phyloP scores from a whole-genome alignment of 2,888 invertebrate genomes.

The Perdita meconis region DNA sequence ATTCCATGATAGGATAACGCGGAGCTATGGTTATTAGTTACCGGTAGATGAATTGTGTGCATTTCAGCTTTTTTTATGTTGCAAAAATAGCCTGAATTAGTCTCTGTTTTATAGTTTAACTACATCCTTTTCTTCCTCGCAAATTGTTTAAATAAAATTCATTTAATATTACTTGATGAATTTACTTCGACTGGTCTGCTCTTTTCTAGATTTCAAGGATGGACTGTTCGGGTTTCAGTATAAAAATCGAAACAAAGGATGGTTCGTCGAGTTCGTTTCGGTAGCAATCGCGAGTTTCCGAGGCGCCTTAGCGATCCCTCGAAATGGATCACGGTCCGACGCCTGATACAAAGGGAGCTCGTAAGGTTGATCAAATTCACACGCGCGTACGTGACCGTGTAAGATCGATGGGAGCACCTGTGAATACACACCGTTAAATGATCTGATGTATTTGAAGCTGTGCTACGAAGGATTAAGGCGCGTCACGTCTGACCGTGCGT shows the following conservation, averaged over 20 bases:
- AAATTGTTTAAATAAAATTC: too few species aligned
- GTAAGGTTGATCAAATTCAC: slow-evolving; percentile 53
- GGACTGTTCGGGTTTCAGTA: neutral
- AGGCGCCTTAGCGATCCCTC: slow-evolving; percentile 31
- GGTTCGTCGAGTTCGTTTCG: neutral
- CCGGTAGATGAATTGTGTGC: too few species aligned
- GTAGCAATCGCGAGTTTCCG: slow-evolving; percentile 47
- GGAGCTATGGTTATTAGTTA: too few species aligned
- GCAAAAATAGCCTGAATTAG: too few species aligned
- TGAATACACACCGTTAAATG: slow-evolving; percentile 41
- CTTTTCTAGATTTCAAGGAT: neutral
- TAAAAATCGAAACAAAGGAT: neutral
- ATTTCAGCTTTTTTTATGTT: too few species aligned
- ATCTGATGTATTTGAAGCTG: slow-evolving; percentile 46
- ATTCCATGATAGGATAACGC: too few species aligned
- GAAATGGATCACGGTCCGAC: slow-evolving; percentile 43
- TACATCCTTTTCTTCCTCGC: too few species aligned
- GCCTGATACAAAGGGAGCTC: slow-evolving; percentile 38
- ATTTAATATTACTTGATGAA: too few species aligned
- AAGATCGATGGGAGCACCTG: slow-evolving; percentile 39
- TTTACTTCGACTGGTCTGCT: neutral
- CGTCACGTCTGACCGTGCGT: slow-evolving; percentile 57
- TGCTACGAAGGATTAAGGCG: slow-evolving; percentile 63
- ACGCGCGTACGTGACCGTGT: slow-evolving; percentile 28
- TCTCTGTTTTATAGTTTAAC: too few species aligned